Percentiles rank a stretch among this genome's conserved stretches.
phyloP scores from a whole-genome alignment of 2,888 invertebrate genomes.

The Caenorhabditis sp. region DNA sequence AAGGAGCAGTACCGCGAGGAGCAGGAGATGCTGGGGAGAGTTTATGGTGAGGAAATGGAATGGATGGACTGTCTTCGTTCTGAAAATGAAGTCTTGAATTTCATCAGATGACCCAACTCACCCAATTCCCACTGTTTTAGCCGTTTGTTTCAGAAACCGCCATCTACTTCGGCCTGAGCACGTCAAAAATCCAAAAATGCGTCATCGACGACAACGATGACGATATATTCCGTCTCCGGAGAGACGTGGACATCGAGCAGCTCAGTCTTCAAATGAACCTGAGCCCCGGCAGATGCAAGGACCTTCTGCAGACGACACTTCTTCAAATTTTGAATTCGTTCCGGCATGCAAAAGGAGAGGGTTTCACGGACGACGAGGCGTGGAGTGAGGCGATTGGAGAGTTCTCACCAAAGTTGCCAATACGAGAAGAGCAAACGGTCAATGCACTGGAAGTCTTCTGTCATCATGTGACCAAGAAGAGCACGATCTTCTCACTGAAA shows the following conservation, averaged over 20 bases:
- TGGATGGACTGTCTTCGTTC: no score
- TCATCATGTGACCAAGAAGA: constrained; percentile 1
- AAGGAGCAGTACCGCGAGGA: constrained; percentile 23
- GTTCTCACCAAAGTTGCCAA: not conserved
- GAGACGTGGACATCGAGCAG: not conserved
- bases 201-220: not conserved
- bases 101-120: no score
- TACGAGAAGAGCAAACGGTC: constrained; percentile 3
- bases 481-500: not conserved
- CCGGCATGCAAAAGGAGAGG: no score
- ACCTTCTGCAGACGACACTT: not conserved
- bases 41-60: constrained; percentile 32
- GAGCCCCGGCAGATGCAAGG: not conserved
- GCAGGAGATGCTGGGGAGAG: constrained; percentile 1
- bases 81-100: no score
- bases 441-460: constrained; percentile 34
- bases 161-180: not conserved
- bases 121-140: no score
- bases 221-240: not conserved
- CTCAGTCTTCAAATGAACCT: not conserved
- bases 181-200: not conserved
- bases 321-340: not conserved
- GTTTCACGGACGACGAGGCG: not conserved
- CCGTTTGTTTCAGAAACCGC: constrained; percentile 28
- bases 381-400: no score